Evolutionary conservation across 2,888 invertebrate species (phyloP).

Genomic region (Halictus quadricinctus): DNA sequence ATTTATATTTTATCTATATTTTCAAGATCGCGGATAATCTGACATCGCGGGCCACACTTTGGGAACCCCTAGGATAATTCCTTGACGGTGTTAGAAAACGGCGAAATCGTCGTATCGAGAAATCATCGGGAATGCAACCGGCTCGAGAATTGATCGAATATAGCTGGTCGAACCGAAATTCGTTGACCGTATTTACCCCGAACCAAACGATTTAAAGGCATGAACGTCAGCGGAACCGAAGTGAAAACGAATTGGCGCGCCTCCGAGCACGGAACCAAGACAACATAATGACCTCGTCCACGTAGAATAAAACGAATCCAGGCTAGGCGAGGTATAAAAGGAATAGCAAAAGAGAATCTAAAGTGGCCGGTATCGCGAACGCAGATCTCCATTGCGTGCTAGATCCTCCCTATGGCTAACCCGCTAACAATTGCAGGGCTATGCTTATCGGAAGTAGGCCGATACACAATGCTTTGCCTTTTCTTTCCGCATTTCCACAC

Average conservation of each 20-base stretch:
- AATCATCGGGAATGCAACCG: background rate
- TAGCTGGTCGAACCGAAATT: background rate
- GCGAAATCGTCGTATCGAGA: background rate
- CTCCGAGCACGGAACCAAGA: conserved; percentile 23
- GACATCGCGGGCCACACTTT: no score
- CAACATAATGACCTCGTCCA: conserved; percentile 38
- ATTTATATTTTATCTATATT: no score
- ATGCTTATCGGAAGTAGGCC: conserved; percentile 58
- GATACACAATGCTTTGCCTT: conserved; percentile 61
- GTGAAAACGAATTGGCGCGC: background rate
- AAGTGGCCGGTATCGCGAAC: conserved; percentile 61
- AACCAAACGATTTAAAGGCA: background rate
- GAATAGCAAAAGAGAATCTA: conserved; percentile 56
- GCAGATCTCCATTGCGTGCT: conserved; percentile 68
- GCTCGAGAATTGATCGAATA: background rate
- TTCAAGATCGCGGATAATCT: no score
- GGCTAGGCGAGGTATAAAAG: conserved; percentile 43
- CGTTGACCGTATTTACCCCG: background rate
- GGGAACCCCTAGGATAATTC: background rate
- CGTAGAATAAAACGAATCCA: conserved; percentile 38
- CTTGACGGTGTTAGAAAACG: background rate
- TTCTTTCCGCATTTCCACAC: conserved; percentile 55
- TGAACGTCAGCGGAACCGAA: conserved; percentile 3
- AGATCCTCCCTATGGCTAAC: conserved; percentile 48
- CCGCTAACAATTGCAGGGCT: conserved; percentile 49